Evolutionary conservation across 2,797 vertebrate genomes (phyloP), one percentile per base, ranked within the genome.

Genomic region (Cheirogaleus major): DNA sequence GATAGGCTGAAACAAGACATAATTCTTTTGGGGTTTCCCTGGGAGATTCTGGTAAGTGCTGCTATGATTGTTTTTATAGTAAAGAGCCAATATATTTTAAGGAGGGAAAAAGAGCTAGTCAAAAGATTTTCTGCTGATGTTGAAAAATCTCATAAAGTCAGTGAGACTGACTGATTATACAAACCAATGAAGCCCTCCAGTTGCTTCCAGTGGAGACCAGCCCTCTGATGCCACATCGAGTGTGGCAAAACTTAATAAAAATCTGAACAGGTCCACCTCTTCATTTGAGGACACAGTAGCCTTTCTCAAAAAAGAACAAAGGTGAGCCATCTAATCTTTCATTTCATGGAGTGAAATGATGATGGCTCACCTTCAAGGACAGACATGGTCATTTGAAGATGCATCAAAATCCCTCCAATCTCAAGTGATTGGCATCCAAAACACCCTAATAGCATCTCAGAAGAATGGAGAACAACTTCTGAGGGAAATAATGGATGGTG

Each of bases 51-150:
- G 30, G 78, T 92, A 84, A 67, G 25, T 84, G 38, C 30, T 67
- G 25, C 78, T 67, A 78, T 63, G 43, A 89, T 20, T 73, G 22
- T 76, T 86, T 92, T 95, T 57, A 32, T 15, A 79, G 52, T 35
- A 67, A 85, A 96, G 22, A 93, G 18, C 8, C 22, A 20, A 67
- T n/a, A 69, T 32, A 79, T 41, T 90, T 95, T 69, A 96, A 90
- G 78, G 72, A 43, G 7, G 25, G 11, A n/a, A 48, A 95, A 96
- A 72, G 65, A 87, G 10, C 48, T 82, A 72, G 69, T 14, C 35
- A 72, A 73, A 91, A 96, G 45, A 87, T 86, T 82, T 75, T 63
- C 76, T 83, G n/a, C 63, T 13, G 2, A 0, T n/a, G 41, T 27
- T 83, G 25, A 92, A 95, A 50, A 94, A 72, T 79, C 70, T 85